Base-by-base conservation (phyloP, 2,797 vertebrate genomes). In the Galagoides demidoff region DNA sequence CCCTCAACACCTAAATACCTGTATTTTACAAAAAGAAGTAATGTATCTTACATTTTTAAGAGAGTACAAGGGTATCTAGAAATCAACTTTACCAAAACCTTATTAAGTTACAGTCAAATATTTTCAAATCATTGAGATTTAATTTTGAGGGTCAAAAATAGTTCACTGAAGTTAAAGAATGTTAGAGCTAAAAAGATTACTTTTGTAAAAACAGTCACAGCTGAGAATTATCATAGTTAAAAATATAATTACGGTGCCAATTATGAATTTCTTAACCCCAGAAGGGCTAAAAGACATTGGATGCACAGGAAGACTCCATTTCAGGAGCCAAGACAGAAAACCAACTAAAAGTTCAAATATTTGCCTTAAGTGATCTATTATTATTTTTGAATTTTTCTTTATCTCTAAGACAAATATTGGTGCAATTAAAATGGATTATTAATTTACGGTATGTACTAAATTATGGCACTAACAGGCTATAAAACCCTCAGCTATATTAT, bases 341-440 rank as follows among this genome's bases (percentile, higher is more conserved):
- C 20, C 79, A 96, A 52, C 45, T 59, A 45, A 82, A 39, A 45
- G 82, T 83, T 95, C 92, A 96, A 92, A 83, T 82, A 52, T 85
- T 92, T 78, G 93, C 81, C 93, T 96, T 57, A 71, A 92, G 77
- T 76, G 57, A 92, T 92, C 61, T 68, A 76, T 45, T 92, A 94
- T 78, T 71, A 89, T 95, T 91, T 81, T 39, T 12, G 27, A 92
- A 63, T 71, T 79, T 82, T 66, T 71, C 61, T 74, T 87, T 84
- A 92, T 95, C 85, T 97, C 90, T 64, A 96, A 96, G 73, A 91
- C 52, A 97, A 96, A 97, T 86, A 94, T n/a, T 90, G 52, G 37
- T 94, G 31, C 59, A 85, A 84, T 94, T 85, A 66, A 85, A 78
- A 90, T 25, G 37, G 39, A 6, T 78, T 87, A 78, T 29, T 95